Evolutionary conservation across 2,888 invertebrate genomes (phyloP).

Genomic region (Xestia ashworthii): DNA sequence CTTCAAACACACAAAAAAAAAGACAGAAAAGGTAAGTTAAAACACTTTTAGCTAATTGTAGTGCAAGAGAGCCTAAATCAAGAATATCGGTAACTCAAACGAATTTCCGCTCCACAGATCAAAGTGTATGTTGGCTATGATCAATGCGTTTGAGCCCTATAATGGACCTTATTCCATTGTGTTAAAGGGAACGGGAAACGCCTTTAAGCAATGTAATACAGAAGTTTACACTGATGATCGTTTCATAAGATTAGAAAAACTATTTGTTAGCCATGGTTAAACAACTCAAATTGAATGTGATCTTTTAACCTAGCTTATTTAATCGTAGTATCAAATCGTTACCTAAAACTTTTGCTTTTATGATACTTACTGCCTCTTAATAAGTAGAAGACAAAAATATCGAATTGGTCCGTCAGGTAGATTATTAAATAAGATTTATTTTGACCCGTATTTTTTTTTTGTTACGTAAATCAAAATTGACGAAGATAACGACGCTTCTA

Average conservation of each 20-base stretch:
- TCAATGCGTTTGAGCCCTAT: not conserved
- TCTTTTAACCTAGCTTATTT: not conserved
- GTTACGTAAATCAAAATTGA: too few relatives aligned
- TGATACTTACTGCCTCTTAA: not conserved
- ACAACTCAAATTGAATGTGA: not conserved
- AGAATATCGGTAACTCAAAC: not conserved
- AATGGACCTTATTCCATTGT: not conserved
- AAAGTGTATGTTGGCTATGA: not conserved
- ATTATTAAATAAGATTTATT: too few relatives aligned
- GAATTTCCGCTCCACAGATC: conserved; percentile 2
- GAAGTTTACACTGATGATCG: not conserved
- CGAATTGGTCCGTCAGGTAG: too few relatives aligned
- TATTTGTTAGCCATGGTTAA: not conserved
- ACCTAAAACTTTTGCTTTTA: not conserved
- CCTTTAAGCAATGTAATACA: not conserved
- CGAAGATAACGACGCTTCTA: too few relatives aligned
- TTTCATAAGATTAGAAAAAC: not conserved
- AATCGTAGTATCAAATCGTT: not conserved
- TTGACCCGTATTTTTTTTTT: too few relatives aligned
- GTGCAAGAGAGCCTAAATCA: not conserved
- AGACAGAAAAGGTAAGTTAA: not conserved
- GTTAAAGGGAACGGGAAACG: not conserved
- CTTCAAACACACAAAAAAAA: not conserved
- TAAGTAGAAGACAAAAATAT: too few relatives aligned
- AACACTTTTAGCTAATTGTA: not conserved